phyloP scores from a whole-genome alignment of 1,140 invertebrate genomes.

The Agrilus planipennis region DNA sequence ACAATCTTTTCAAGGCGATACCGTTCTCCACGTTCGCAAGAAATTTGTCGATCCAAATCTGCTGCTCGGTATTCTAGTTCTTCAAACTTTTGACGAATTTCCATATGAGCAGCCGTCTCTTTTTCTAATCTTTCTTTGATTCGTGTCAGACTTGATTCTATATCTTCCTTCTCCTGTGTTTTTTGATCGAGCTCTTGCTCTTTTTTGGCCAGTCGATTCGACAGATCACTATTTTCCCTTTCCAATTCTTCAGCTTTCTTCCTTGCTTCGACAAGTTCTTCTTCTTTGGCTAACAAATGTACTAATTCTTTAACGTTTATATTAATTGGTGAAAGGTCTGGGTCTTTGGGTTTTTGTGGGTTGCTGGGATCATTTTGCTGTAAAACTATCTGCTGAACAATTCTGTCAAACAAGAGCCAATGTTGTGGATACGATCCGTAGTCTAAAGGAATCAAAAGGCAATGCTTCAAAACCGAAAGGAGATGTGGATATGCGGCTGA shows the following conservation, averaged over 20 bases:
- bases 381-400: constrained; percentile 92
- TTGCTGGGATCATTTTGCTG: constrained; percentile 46
- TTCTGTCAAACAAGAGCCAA: constrained; percentile 88
- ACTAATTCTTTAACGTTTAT: constrained; percentile 89
- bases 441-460: constrained; percentile 75
- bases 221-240: constrained; percentile 78
- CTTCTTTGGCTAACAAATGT: constrained; percentile 84
- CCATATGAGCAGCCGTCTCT: constrained; percentile 75
- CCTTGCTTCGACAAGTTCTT: constrained; percentile 77
- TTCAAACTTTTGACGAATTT: constrained; percentile 65
- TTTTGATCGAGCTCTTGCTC: constrained; percentile 85
- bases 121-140: constrained; percentile 84
- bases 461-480: constrained; percentile 82
- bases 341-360: constrained; percentile 46
- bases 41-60: constrained; percentile 63
- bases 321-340: constrained; percentile 71
- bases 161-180: constrained; percentile 84
- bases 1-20: constrained; percentile 73
- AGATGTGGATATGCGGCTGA: constrained; percentile 89
- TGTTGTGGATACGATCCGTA: constrained; percentile 76
- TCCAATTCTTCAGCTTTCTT: constrained; percentile 80
- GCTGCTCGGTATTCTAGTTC: constrained; percentile 63
- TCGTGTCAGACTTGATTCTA: constrained; percentile 69
- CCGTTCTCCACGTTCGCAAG: constrained; percentile 69
- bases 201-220: constrained; percentile 76